Conservation (phyloP, 2,113 vertebrate species). For the Rhinoptilus africanus region DNA sequence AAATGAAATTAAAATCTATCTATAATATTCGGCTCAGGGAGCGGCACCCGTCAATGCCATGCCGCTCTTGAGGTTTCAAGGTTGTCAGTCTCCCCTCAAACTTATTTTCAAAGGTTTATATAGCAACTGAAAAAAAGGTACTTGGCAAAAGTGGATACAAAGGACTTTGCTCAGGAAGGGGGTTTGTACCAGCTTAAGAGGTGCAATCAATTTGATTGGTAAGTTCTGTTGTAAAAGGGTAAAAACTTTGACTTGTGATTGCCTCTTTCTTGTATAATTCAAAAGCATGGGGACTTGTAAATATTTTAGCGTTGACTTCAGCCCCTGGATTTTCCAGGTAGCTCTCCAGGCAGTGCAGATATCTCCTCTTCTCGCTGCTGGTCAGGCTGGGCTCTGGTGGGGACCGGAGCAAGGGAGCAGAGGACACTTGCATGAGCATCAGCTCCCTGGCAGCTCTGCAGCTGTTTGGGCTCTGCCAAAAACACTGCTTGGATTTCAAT, state of each 20-base stretch:
- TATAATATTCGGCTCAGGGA: conserved; percentile 19
- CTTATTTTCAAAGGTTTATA: conserved; percentile 47
- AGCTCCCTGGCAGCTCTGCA: accelerated
- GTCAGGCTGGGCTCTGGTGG: accelerated
- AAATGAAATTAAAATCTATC: conserved; percentile 80
- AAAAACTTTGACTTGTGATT: not conserved
- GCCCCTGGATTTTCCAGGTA: not conserved
- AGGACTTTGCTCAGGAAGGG: conserved; percentile 9
- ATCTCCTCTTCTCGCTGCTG: not conserved
- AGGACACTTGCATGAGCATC: accelerated
- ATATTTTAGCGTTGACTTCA: not conserved
- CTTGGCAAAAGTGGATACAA: conserved; percentile 10
- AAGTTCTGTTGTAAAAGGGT: not conserved
- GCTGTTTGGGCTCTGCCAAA: not conserved
- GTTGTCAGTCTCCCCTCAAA: conserved; percentile 51
- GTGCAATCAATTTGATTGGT: not conserved
- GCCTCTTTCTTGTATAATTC: not conserved
- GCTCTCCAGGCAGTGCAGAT: not conserved
- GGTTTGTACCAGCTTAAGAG: not conserved
- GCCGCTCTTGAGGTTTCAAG: conserved; percentile 36
- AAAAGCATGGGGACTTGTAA: not conserved
- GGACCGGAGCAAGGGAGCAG: not conserved
- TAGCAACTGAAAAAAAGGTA: not conserved
- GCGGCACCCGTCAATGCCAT: conserved; percentile 9
- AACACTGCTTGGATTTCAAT: accelerated